Percentiles rank a stretch among this genome's conserved stretches.
These are phyloP conservation scores for Parapristionchus giblindavisi DNA, from an alignment of 2,888 invertebrate genomes.

Conservation along the genomic window DNA sequence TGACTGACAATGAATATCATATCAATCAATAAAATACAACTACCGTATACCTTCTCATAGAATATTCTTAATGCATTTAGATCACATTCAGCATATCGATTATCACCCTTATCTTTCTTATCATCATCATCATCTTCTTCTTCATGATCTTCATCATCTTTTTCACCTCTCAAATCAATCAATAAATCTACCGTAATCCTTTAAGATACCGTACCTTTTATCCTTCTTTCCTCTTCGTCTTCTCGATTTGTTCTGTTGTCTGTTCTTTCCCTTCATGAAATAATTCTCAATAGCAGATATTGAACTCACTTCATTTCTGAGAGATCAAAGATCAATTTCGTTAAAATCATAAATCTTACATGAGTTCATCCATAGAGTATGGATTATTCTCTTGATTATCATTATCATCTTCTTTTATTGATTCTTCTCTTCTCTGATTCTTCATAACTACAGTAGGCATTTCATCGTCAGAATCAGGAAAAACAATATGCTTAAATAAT, in stretches of 20 bases:
- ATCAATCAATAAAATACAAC: not conserved
- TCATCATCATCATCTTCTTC: slow-evolving; percentile 16
- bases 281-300: slow-evolving; percentile 51
- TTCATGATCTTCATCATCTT: slow-evolving; percentile 29
- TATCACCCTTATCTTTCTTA: slow-evolving; percentile 4
- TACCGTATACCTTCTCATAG: slow-evolving; percentile 25
- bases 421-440: not conserved
- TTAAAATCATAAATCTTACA: not conserved
- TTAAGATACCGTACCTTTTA: too few relatives aligned
- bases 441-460: not conserved
- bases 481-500: too few relatives aligned
- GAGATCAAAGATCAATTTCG: not conserved
- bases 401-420: not conserved
- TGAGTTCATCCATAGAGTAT: not conserved
- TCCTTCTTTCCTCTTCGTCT: slow-evolving; percentile 27
- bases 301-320: slow-evolving; percentile 45
- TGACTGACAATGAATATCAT: slow-evolving; percentile 5
- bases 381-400: slow-evolving; percentile 10
- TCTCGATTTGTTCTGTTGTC: slow-evolving; percentile 20
- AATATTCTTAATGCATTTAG: slow-evolving; percentile 12
- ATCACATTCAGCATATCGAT: slow-evolving; percentile 20
- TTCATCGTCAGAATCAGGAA: slow-evolving; percentile 15
- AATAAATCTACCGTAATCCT: not conserved
- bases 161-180: not conserved
- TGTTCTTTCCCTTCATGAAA: slow-evolving; percentile 47